These are phyloP conservation scores for human (Homo sapiens) DNA, from an alignment of 2,113 vertebrate species.

Conservation along the genomic window DNA sequence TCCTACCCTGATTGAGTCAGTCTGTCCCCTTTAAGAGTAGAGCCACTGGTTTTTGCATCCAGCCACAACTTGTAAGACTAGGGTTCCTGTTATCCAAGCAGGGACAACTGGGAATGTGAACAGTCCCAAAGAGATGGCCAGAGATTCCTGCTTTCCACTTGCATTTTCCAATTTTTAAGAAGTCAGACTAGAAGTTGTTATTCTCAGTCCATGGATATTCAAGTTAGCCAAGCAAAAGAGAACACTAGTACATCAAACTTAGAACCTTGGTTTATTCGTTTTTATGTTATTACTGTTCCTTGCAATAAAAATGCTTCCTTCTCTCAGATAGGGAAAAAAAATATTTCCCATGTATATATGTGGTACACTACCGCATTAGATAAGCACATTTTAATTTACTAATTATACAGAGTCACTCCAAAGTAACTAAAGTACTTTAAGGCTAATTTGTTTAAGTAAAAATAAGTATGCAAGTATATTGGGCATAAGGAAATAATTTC, in stretches of 20 bases:
- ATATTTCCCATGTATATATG: neutral
- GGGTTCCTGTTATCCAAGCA: neutral
- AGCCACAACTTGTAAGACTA: neutral
- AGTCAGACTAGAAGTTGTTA: neutral
- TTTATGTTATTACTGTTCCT: neutral
- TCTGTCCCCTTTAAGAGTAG: neutral
- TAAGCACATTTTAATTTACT: neutral
- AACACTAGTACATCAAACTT: neutral
- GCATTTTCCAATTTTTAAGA: neutral
- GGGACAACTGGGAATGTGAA: neutral
- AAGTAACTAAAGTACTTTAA: neutral
- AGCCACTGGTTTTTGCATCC: neutral
- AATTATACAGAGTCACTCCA: neutral
- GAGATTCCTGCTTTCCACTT: neutral
- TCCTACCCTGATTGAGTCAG: neutral
- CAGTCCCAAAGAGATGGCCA: neutral
- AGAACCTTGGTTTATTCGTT: neutral
- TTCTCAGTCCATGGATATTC: neutral
- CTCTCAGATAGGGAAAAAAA: neutral
- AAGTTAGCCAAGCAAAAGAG: neutral
- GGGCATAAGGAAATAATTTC: neutral
- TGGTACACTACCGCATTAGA: neutral
- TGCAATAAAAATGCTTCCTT: neutral
- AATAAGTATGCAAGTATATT: neutral
- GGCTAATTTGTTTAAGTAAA: neutral